Evolutionary conservation across 2,888 invertebrate genomes (phyloP).

Genomic region (Lepidocyrtinus sp.): DNA sequence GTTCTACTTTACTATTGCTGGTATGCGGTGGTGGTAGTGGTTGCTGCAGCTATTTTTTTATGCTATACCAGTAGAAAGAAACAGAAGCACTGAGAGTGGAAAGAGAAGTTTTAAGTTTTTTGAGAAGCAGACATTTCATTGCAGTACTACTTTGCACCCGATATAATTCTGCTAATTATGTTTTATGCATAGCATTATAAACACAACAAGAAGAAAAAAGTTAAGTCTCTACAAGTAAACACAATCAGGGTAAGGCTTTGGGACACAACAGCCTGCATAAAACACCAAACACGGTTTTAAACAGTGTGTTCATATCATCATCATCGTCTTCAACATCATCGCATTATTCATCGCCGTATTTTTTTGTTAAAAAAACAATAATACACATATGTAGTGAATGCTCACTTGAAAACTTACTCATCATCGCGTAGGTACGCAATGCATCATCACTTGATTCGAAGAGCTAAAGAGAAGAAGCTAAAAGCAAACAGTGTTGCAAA

Average conservation of each 20-base stretch:
- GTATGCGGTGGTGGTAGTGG: too few species aligned
- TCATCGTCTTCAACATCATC: not conserved
- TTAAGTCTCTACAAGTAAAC: not conserved
- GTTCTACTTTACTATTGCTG: not conserved
- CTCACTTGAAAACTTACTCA: not conserved
- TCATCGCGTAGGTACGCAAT: not conserved
- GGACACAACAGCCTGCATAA: not conserved
- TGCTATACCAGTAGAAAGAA: not conserved
- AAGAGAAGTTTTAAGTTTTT: too few species aligned
- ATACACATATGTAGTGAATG: too few species aligned
- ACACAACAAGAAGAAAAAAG: not conserved
- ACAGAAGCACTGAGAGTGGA: not conserved
- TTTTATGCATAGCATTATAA: not conserved
- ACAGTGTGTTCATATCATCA: not conserved
- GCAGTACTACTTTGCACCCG: not conserved
- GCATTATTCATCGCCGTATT: not conserved
- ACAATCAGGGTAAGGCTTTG: not conserved
- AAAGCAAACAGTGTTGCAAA: too few species aligned
- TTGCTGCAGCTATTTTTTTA: too few species aligned
- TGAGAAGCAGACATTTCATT: not conserved
- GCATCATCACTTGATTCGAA: not conserved
- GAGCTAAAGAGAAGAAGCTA: too few species aligned
- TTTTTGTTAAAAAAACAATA: too few species aligned
- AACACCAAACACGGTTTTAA: not conserved
- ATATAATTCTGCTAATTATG: not conserved